A percentile compares a stretch with the other conserved stretches of the same genome.
These are phyloP conservation scores for Gerris lacustris DNA, from an alignment of 2,888 invertebrate species.

Conservation along the genomic window DNA sequence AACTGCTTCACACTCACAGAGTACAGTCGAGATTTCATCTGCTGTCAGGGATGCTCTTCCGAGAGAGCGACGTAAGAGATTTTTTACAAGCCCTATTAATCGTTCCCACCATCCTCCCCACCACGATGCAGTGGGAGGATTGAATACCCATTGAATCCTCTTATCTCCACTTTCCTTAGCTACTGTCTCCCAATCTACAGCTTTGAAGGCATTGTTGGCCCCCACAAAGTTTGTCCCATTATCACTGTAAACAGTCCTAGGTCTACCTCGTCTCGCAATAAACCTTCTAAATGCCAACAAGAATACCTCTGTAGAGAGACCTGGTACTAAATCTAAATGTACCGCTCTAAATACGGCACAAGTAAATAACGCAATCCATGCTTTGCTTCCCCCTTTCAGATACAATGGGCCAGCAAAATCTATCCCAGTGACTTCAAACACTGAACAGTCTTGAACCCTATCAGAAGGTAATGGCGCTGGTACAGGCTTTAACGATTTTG, in stretches of 20 bases:
- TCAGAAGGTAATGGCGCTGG: conserved; percentile 23
- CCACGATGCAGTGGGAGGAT: conserved; percentile 33
- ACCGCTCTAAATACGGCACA: conserved; percentile 33
- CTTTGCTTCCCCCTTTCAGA: too few species aligned
- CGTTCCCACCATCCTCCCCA: conserved; percentile 37
- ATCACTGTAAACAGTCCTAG: conserved; percentile 33
- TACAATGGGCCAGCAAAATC: conserved; percentile 32
- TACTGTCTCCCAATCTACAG: conserved; percentile 41
- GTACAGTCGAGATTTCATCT: conserved; percentile 19
- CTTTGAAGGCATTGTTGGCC: conserved; percentile 37
- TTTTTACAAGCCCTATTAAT: conserved; percentile 18
- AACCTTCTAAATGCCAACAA: conserved; percentile 30
- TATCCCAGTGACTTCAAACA: conserved; percentile 29
- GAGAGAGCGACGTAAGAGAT: conserved; percentile 16
- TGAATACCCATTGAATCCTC: conserved; percentile 32
- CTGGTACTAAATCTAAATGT: conserved; percentile 32
- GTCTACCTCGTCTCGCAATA: conserved; percentile 27
- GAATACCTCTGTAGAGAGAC: conserved; percentile 29
- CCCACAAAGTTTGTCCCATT: conserved; percentile 37
- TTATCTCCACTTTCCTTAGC: conserved; percentile 21
- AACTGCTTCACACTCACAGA: conserved; percentile 18
- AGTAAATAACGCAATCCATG: too few species aligned
- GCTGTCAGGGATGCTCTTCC: too few species aligned
- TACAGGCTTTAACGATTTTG: not conserved
- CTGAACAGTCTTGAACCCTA: conserved; percentile 20